These are phyloP conservation scores for Ophioderma brevispina DNA, from an alignment of 35 echinoderm and acorn worm genomes.

Conservation along the genomic window DNA sequence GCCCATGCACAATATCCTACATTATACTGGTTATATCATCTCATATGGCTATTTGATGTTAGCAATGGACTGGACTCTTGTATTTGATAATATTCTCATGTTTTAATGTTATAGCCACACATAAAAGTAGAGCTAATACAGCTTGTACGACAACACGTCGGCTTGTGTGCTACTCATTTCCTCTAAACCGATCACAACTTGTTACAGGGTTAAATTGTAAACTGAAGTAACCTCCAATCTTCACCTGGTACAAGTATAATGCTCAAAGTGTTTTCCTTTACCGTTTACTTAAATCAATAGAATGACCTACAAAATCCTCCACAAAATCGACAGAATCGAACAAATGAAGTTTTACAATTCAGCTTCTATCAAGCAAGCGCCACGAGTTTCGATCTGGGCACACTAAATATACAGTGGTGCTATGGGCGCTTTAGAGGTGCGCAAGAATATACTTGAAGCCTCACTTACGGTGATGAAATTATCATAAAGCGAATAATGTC, in stretches of 20 bases:
- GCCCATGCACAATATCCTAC: not conserved
- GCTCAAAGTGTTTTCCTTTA: conserved; percentile 7
- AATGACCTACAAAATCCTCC: conserved; percentile 6
- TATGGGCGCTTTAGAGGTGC: not conserved
- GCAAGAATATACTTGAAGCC: not conserved
- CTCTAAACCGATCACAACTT: not conserved
- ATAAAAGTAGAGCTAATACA: not conserved
- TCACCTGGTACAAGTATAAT: not conserved
- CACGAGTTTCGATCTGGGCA: not conserved
- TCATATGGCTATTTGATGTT: not conserved
- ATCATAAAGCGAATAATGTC: too few relatives aligned
- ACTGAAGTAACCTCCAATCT: not conserved
- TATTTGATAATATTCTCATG: not conserved
- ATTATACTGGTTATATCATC: not conserved
- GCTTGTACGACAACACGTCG: not conserved
- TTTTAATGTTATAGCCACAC: not conserved
- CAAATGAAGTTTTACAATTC: not conserved
- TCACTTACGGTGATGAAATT: not conserved
- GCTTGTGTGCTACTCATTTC: not conserved
- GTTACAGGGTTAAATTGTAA: not conserved
- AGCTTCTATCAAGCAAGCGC: not conserved
- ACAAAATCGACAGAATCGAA: conserved; percentile 10
- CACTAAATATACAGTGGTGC: not conserved
- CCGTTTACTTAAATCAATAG: conserved; percentile 1
- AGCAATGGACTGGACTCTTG: not conserved